Conservation (phyloP, 2,888 invertebrate genomes). For the Dysmachus trigonus region DNA sequence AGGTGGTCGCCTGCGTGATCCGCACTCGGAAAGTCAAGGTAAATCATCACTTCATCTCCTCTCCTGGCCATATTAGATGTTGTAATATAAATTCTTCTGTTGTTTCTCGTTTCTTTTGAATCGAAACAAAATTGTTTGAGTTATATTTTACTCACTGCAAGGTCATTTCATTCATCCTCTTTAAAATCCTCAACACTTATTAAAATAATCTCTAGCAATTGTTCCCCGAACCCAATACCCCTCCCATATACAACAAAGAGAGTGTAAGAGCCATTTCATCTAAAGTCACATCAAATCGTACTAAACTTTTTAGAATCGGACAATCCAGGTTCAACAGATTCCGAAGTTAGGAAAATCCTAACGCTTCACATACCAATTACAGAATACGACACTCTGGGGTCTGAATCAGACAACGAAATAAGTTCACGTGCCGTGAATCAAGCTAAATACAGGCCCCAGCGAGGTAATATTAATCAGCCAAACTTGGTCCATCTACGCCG, state of each 20-base stretch:
- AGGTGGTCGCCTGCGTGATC: slow-evolving; percentile 80
- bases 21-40: slow-evolving; percentile 88
- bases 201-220: not conserved
- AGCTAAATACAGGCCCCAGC: slow-evolving; percentile 64
- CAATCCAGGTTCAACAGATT: slow-evolving; percentile 94
- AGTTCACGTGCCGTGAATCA: slow-evolving; percentile 70
- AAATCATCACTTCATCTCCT: slow-evolving; percentile 52
- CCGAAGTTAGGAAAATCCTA: slow-evolving; percentile 93
- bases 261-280: slow-evolving; percentile 51
- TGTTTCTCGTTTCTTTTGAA: not conserved
- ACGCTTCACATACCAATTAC: slow-evolving; percentile 92
- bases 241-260: not conserved
- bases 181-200: not conserved
- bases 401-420: slow-evolving; percentile 82
- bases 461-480: slow-evolving; percentile 56
- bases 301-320: slow-evolving; percentile 79
- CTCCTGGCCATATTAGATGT: not conserved
- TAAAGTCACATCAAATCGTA: slow-evolving; percentile 53
- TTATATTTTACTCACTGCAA: not conserved
- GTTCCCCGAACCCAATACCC: not conserved
- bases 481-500: not conserved
- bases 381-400: slow-evolving; percentile 87
- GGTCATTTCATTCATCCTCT: not conserved
- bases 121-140: not conserved
- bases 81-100: slow-evolving; percentile 42